phyloP scores from a whole-genome alignment of 1,140 invertebrate genomes.

The Homalodisca vitripennis region DNA sequence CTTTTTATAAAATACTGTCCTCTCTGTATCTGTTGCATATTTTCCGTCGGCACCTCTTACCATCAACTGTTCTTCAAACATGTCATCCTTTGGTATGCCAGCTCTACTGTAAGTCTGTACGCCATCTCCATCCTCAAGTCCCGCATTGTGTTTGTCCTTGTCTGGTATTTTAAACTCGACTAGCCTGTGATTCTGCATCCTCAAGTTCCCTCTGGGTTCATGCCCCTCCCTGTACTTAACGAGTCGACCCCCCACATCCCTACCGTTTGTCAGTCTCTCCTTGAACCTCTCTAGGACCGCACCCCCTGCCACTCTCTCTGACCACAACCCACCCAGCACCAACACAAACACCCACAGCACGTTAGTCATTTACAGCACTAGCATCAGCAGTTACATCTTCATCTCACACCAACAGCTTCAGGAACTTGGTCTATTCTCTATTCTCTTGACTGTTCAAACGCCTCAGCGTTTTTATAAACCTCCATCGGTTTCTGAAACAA shows the following conservation, averaged over 20 bases:
- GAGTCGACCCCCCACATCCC: background rate
- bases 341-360: background rate
- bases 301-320: background rate
- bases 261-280: background rate
- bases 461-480: no score
- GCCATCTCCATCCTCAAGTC: background rate
- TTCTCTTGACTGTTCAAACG: no score
- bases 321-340: conserved; percentile 1
- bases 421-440: no score
- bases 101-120: no score
- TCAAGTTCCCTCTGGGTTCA: background rate
- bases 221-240: background rate
- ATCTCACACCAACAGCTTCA: no score
- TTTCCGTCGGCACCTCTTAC: no score
- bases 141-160: background rate
- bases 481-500: no score
- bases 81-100: no score
- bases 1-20: no score
- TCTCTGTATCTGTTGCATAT: no score
- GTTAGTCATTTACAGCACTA: background rate
- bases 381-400: background rate
- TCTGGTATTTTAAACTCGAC: background rate
- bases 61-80: no score
- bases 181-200: background rate
- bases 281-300: background rate